Percentiles rank a stretch among this genome's conserved stretches.
phyloP scores from a whole-genome alignment of 2,113 vertebrate species.

The Anser cygnoides region DNA sequence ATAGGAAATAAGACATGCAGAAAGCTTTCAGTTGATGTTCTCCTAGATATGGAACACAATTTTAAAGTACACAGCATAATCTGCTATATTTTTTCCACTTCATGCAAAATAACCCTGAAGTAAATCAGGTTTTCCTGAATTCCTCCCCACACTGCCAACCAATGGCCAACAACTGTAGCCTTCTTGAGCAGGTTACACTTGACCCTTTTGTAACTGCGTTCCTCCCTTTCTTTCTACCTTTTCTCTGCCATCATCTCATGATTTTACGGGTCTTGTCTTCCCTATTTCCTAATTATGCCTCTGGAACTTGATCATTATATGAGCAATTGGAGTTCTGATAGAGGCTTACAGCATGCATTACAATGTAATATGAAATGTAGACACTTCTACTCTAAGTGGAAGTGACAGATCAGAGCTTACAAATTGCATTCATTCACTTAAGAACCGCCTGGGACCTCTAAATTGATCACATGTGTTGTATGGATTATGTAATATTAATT shows the following conservation, averaged over 20 bases:
- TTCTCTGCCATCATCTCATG: background rate
- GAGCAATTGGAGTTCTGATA: constrained; percentile 64
- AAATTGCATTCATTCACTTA: constrained; percentile 65
- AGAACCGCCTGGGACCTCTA: constrained; percentile 44
- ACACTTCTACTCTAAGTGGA: constrained; percentile 61
- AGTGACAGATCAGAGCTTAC: constrained; percentile 64
- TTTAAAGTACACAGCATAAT: background rate
- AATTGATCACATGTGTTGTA: constrained; percentile 65
- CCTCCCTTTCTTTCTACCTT: background rate
- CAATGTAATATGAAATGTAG: constrained; percentile 54
- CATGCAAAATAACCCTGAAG: background rate
- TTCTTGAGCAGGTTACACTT: background rate
- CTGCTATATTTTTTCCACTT: background rate
- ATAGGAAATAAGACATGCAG: background rate
- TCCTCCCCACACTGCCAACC: background rate
- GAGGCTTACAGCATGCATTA: constrained; percentile 53
- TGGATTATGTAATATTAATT: constrained; percentile 76
- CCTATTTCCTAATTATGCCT: constrained; percentile 42
- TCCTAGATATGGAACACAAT: constrained; percentile 8
- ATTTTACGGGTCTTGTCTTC: constrained; percentile 1
- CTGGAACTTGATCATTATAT: constrained; percentile 34
- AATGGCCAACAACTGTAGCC: background rate
- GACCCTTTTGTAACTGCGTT: background rate
- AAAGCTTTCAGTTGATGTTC: background rate
- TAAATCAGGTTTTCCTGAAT: background rate